These are phyloP conservation scores for Chirona hameri DNA, from an alignment of 2,888 invertebrate genomes.

Conservation along the genomic window DNA sequence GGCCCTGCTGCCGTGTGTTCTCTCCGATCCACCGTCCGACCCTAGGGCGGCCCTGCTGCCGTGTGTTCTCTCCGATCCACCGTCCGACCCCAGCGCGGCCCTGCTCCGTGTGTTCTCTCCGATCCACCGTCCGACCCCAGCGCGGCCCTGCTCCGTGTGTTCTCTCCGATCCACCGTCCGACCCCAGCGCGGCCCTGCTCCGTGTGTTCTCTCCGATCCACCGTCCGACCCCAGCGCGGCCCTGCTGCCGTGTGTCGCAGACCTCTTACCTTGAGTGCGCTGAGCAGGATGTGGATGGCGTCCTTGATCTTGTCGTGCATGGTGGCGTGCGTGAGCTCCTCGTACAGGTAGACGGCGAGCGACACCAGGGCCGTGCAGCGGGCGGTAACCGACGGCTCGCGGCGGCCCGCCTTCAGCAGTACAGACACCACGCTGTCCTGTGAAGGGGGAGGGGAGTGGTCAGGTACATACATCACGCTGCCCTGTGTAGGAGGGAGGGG, in stretches of 20 bases:
- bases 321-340: slow-evolving; percentile 59
- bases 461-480: background rate
- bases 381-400: slow-evolving; percentile 82
- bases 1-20: too few relatives aligned
- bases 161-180: too few relatives aligned
- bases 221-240: too few relatives aligned
- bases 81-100: too few relatives aligned
- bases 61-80: too few relatives aligned
- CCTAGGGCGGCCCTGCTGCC: too few relatives aligned
- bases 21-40: too few relatives aligned
- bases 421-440: slow-evolving; percentile 85
- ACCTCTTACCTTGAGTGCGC: slow-evolving; percentile 61
- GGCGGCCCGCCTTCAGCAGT: slow-evolving; percentile 77
- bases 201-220: too few relatives aligned
- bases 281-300: slow-evolving; percentile 63
- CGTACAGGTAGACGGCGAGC: slow-evolving; percentile 69
- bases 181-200: too few relatives aligned
- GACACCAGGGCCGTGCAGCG: slow-evolving; percentile 85
- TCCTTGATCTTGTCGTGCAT: slow-evolving; percentile 63
- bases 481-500: background rate
- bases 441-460: slow-evolving; percentile 38
- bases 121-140: too few relatives aligned
- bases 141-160: too few relatives aligned
- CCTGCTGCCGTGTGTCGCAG: background rate
- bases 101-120: too few relatives aligned